A percentile compares a stretch with the other conserved stretches of the same genome.
phyloP scores from a whole-genome alignment of 2,888 invertebrate species.

The Philereme transversata region DNA sequence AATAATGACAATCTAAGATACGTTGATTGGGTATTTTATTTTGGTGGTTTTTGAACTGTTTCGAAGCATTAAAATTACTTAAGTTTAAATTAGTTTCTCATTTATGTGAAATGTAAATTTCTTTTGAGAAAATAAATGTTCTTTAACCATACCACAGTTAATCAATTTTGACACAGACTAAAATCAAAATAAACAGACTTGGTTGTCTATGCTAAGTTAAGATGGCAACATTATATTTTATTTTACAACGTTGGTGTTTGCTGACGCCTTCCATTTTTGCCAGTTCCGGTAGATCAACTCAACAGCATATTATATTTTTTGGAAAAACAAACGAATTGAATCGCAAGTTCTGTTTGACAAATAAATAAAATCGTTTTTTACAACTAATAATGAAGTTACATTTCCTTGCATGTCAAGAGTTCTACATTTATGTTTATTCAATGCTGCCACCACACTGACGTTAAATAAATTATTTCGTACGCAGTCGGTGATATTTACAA shows the following conservation, averaged over 20 bases:
- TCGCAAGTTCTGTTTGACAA: background rate
- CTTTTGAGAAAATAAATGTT: no score
- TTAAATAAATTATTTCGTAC: constrained; percentile 73
- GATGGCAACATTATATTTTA: constrained; percentile 47
- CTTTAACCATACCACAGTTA: constrained; percentile 9
- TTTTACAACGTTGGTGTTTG: constrained; percentile 65
- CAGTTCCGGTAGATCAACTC: constrained; percentile 53
- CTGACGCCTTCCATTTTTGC: constrained; percentile 71
- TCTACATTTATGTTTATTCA: constrained; percentile 38
- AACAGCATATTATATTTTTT: constrained; percentile 4
- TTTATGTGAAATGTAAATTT: no score
- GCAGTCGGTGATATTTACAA: constrained; percentile 83
- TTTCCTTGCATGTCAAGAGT: background rate
- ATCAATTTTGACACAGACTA: background rate
- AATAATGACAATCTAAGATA: background rate
- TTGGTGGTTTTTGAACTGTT: no score
- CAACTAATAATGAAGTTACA: background rate
- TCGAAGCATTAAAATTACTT: no score
- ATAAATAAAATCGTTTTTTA: background rate
- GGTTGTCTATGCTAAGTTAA: constrained; percentile 10
- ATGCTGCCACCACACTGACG: constrained; percentile 61
- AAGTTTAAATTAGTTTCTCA: no score
- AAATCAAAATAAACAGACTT: background rate
- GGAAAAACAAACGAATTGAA: background rate
- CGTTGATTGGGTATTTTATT: constrained; percentile 3